A percentile compares a stretch with the other conserved stretches of the same genome.
phyloP scores from a whole-genome alignment of 2,113 vertebrate species.

The Leptobrachium leishanense region DNA sequence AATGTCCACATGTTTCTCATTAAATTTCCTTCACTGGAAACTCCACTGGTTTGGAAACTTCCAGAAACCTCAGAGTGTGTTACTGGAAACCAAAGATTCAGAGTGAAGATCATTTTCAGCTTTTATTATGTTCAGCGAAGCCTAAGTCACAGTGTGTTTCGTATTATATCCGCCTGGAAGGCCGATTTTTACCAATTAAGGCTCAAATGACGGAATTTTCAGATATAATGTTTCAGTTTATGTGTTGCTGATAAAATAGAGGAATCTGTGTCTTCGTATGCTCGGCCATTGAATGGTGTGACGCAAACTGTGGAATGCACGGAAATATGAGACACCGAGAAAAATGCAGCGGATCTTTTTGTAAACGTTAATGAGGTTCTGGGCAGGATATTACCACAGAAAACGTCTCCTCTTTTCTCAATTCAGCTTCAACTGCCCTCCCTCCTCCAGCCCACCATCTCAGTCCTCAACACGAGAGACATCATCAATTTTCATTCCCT shows the following conservation, averaged over 20 bases:
- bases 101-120: slow-evolving; percentile 13
- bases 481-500: no score
- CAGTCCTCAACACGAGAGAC: no score
- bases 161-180: background rate
- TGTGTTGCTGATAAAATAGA: background rate
- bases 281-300: no score
- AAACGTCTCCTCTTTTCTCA: no score
- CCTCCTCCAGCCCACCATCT: no score
- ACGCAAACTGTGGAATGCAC: no score
- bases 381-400: no score
- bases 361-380: no score
- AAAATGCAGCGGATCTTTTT: no score
- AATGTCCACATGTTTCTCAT: slow-evolving; percentile 39
- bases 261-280: no score
- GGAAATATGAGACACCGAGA: no score
- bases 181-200: background rate
- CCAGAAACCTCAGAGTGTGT: slow-evolving; percentile 26
- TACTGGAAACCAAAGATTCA: slow-evolving; percentile 7
- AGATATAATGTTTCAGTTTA: background rate
- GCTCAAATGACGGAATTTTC: background rate
- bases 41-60: slow-evolving; percentile 21
- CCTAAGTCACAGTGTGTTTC: slow-evolving; percentile 1
- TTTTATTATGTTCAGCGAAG: background rate
- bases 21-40: slow-evolving; percentile 18
- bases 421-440: no score